A percentile compares a stretch with the other conserved stretches of the same genome.
phyloP scores from a whole-genome alignment of 2,113 vertebrate genomes.

The Myanophis thanlyinensis region DNA sequence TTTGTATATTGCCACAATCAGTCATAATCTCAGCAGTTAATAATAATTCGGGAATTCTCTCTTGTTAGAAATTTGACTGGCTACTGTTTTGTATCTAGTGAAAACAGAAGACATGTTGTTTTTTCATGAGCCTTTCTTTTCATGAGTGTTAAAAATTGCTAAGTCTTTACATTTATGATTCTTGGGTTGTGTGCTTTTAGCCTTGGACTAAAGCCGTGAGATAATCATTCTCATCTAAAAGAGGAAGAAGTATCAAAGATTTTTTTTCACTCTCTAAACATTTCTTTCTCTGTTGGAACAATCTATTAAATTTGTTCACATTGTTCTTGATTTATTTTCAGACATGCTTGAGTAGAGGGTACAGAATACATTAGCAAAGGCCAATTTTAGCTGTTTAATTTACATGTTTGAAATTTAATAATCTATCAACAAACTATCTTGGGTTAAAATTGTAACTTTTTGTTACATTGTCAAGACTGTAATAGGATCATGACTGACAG shows the following conservation, averaged over 20 bases:
- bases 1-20: neutral
- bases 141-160: neutral
- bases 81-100: neutral
- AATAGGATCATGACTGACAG: neutral
- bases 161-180: neutral
- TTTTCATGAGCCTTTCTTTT: neutral
- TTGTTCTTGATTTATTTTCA: constrained; percentile 1
- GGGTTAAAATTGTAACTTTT: neutral
- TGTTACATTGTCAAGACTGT: neutral
- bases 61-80: neutral
- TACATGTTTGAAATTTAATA: accelerated
- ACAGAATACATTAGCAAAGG: neutral
- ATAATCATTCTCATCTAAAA: neutral
- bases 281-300: neutral
- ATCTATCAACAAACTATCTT: neutral
- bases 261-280: neutral
- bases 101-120: neutral
- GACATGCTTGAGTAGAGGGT: neutral
- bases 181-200: neutral
- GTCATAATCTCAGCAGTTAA: neutral
- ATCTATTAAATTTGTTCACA: neutral
- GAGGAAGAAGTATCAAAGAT: neutral
- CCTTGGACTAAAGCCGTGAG: neutral
- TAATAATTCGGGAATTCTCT: neutral
- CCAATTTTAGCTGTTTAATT: neutral